Evolutionary conservation across 2,888 invertebrate genomes (phyloP).

Genomic region (Ferdinandea cuprea): DNA sequence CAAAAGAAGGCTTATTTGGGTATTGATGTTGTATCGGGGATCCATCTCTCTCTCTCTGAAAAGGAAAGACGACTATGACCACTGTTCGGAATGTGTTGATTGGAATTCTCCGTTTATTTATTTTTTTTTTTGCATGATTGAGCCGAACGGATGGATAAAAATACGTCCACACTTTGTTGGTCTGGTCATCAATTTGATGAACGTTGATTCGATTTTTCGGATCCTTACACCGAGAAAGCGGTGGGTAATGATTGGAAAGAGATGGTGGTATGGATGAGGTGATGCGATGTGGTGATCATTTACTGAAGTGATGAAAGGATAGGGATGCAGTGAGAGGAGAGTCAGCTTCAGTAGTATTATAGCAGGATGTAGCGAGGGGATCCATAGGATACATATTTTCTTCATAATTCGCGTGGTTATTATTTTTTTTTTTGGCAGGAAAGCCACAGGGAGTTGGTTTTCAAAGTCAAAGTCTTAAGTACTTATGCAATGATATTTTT

Average conservation of each 20-base stretch:
- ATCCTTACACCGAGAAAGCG: conserved; percentile 25
- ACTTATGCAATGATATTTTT: no score
- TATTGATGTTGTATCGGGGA: conserved; percentile 49
- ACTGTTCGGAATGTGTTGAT: conserved; percentile 66
- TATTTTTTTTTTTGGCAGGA: no score
- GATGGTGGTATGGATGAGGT: conserved; percentile 4
- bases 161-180: conserved; percentile 53
- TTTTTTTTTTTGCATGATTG: conserved; percentile 49
- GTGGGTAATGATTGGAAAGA: conserved; percentile 32
- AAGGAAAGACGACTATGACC: conserved; percentile 12
- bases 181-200: conserved; percentile 50
- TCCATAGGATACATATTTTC: no score
- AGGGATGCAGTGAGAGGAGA: background rate
- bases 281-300: background rate
- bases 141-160: conserved; percentile 23
- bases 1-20: conserved; percentile 43
- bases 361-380: no score
- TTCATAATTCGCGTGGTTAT: no score
- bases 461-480: no score
- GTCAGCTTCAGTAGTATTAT: no score
- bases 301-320: background rate
- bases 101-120: no score
- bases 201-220: conserved; percentile 63
- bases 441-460: no score
- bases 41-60: conserved; percentile 12